These are phyloP conservation scores for Ianthella basta DNA, from an alignment of 37 sponge, comb jelly and placozoan species.

Conservation along the genomic window DNA sequence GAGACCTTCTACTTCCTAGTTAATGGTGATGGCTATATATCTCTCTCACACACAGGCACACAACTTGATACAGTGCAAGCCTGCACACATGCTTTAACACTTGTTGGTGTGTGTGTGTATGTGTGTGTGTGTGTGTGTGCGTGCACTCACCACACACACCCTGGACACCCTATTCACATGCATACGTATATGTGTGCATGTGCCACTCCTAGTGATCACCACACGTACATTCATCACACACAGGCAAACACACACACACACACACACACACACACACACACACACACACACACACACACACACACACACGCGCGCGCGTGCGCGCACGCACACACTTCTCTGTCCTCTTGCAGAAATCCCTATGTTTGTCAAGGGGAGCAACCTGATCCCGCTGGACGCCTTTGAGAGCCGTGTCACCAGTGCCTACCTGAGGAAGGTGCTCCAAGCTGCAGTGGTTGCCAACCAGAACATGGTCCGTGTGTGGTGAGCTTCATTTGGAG, in stretches of 20 bases:
- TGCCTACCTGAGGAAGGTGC: constrained; percentile 38
- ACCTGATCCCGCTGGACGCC: constrained; percentile 92
- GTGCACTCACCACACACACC: constrained; percentile 18
- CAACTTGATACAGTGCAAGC: too few relatives aligned
- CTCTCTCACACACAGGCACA: neutral
- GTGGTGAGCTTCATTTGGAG: constrained; percentile 59
- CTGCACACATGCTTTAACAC: neutral
- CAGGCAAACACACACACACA: constrained; percentile 1
- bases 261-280: too few relatives aligned
- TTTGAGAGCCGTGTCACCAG: constrained; percentile 77
- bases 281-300: neutral
- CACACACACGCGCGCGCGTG: neutral
- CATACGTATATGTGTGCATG: neutral
- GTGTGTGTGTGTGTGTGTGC: too few relatives aligned
- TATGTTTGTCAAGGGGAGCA: constrained; percentile 89
- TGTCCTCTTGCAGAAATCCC: constrained; percentile 12
- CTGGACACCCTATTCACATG: neutral
- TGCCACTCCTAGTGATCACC: too few relatives aligned
- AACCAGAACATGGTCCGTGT: constrained; percentile 94
- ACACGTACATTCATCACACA: neutral
- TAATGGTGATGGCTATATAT: constrained; percentile 33
- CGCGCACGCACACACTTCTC: too few relatives aligned
- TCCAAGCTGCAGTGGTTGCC: constrained; percentile 67
- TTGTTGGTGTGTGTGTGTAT: too few relatives aligned
- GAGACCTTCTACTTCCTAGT: constrained; percentile 81